A percentile compares a stretch with the other conserved stretches of the same genome.
Evolutionary conservation across 1,140 invertebrate genomes (phyloP).

Genomic region (Rhagoletis pomonella): DNA sequence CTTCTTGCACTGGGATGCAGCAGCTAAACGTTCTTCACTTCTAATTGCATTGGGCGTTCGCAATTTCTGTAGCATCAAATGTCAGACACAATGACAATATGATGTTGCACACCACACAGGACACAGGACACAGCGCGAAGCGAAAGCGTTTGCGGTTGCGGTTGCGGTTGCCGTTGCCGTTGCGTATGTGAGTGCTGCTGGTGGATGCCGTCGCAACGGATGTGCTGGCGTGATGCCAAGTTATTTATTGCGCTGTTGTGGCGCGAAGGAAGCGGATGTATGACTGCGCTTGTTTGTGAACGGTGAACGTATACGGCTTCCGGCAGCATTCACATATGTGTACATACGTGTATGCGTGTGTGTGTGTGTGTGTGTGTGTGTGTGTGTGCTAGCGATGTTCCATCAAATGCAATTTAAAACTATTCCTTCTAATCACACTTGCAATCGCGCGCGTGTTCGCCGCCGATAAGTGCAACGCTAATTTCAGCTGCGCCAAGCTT

Average conservation of each 20-base stretch:
- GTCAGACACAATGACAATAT: neutral
- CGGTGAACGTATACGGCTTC: too few relatives aligned
- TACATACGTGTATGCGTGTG: neutral
- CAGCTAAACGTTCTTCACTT: neutral
- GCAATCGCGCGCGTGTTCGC: neutral
- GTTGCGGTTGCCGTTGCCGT: neutral
- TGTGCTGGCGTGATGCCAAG: neutral
- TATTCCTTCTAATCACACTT: neutral
- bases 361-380: neutral
- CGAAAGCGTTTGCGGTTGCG: neutral
- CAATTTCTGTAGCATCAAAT: neutral
- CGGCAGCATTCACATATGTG: too few relatives aligned
- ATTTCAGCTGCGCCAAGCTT: neutral
- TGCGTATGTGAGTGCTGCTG: neutral
- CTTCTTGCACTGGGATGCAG: neutral
- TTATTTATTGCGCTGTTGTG: neutral
- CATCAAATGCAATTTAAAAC: constrained; percentile 16
- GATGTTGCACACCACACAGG: neutral
- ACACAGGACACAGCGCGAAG: neutral
- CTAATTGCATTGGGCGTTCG: constrained; percentile 5
- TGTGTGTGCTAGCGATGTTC: neutral
- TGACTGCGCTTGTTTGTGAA: neutral
- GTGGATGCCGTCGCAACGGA: neutral
- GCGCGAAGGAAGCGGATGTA: neutral
- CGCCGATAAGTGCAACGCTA: neutral